Percentiles rank a stretch among this genome's conserved stretches.
Evolutionary conservation across 2,113 vertebrate species (phyloP).

Genomic region (Crocuta crocuta): DNA sequence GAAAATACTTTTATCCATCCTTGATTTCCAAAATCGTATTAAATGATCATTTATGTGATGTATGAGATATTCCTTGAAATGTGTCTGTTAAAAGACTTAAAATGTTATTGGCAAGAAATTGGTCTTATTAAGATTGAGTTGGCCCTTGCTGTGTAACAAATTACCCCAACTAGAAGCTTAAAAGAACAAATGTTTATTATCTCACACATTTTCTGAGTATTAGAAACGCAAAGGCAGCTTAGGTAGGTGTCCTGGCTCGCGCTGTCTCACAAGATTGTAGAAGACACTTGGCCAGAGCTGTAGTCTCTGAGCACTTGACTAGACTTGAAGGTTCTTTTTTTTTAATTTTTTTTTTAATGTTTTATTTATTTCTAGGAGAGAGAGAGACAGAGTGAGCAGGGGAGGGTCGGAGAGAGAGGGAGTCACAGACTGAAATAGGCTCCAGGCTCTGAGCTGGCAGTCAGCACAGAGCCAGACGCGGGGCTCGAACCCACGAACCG

Average conservation of each 20-base stretch:
- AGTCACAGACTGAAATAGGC: no score
- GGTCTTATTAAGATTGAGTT: conserved; percentile 32
- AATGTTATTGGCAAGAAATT: conserved; percentile 53
- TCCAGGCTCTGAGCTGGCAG: no score
- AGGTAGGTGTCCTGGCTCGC: neutral
- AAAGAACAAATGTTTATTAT: neutral
- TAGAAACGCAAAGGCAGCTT: neutral
- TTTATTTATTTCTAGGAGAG: no score
- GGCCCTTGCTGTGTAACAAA: neutral
- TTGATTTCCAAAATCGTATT: conserved; percentile 54
- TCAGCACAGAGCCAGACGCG: no score
- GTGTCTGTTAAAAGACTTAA: conserved; percentile 61
- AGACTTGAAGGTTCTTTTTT: neutral
- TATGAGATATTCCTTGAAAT: conserved; percentile 68
- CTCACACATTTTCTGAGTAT: neutral
- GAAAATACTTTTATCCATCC: conserved; percentile 61
- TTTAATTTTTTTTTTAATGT: no score
- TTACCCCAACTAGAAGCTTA: neutral
- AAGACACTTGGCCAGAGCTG: neutral
- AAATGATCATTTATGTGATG: conserved; percentile 40
- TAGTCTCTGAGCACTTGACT: neutral
- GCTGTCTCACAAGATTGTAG: neutral
- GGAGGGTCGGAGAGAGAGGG: no score
- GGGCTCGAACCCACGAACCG: no score
- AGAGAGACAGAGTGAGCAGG: no score